Base-by-base conservation (phyloP, 1,140 invertebrate genomes). In the Ditylenchus dipsaci region DNA sequence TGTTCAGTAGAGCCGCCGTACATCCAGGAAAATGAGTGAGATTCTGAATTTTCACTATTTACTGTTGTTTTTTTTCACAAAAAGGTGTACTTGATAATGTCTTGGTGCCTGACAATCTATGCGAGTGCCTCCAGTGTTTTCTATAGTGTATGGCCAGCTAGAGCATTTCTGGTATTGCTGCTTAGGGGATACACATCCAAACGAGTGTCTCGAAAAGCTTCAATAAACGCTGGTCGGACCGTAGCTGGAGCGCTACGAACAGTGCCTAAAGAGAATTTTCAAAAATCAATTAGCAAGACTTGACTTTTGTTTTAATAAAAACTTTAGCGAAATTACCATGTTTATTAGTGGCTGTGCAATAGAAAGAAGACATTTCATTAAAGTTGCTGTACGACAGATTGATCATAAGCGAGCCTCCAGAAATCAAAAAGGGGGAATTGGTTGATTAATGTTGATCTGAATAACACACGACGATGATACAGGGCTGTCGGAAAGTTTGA, bases 1-100 rank as follows among this genome's bases (percentile, higher is more conserved):
- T 76, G 62, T 17, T 77, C 76, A 19, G 67, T 77, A 23, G 17
- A 26, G n/a, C 71, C 76, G 38, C 63, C 57, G 23, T 45, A 33
- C 62, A 76, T 63, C 75, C 75, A 76, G 8, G 72, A 79, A 60
- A 42, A 76, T 26, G 76, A 59, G 42, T 77, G 74, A 13, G 75
- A 78, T 65, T 73, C 74, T 76, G 15, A 53, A 53, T 7, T 53
- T 19, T 3, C n/a, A 7, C 15, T 7, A 53, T 8, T 7, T 53
- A 21, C 15, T 3, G 3, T 53, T 17, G 8, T 53, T 21, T 26
- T 19, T 8, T 21, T 21, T 19, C 15, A 8, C 3, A 53, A 13
- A 13, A 45, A 45, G 15, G 23, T 26, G 1, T 30, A 75, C 73
- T 76, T 68, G 74, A 71, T 77, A 76, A 45, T 76, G 74, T 64